Conservation (phyloP, 2,113 vertebrate genomes). For the Jacana jacana region DNA sequence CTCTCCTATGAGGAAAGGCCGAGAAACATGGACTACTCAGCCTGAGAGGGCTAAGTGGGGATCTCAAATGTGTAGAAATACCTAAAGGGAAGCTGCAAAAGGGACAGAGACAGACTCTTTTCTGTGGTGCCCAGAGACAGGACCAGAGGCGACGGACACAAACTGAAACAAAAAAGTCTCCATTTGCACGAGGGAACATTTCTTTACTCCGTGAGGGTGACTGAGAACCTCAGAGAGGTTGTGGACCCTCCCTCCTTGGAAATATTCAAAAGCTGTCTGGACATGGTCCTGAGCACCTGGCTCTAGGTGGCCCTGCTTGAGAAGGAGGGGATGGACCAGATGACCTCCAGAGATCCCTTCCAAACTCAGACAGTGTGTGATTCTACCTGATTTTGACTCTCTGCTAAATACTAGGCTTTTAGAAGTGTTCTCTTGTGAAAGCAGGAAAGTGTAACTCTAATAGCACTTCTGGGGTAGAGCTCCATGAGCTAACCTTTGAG, state of each 20-base stretch:
- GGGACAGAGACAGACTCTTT: neutral
- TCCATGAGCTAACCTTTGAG: neutral
- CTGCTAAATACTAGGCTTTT: neutral
- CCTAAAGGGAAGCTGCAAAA: neutral
- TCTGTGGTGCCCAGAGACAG: neutral
- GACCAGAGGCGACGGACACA: neutral
- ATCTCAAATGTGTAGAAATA: neutral
- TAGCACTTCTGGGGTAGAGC: neutral
- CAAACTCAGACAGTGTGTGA: neutral
- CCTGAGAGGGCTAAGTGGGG: neutral
- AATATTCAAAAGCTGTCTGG: neutral
- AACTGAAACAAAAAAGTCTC: neutral
- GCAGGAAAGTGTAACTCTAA: neutral
- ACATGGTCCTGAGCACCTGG: neutral
- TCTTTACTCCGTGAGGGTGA: neutral
- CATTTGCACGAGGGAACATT: neutral
- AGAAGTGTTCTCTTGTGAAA: neutral
- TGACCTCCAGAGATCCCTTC: neutral
- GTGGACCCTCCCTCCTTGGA: neutral
- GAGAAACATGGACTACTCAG: neutral
- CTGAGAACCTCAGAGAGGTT: neutral
- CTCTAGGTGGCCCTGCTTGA: too few relatives aligned
- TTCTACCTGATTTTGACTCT: neutral
- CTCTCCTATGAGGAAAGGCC: neutral
- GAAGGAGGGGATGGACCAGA: neutral